Conservation (phyloP, 2,113 vertebrate genomes). For the Anoura caudifer region DNA sequence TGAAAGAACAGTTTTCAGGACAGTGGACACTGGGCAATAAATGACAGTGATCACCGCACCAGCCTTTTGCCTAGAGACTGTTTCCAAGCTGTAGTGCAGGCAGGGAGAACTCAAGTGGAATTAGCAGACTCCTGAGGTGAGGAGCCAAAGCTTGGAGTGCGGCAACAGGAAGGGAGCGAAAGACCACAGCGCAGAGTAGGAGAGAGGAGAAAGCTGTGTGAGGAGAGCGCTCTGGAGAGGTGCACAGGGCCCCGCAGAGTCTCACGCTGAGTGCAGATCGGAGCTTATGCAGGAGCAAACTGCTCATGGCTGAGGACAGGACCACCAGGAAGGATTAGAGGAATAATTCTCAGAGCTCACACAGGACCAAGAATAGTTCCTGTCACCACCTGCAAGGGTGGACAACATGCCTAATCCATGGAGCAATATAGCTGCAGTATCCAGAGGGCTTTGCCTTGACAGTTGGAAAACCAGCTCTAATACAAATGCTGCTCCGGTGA, state of each 20-base stretch:
- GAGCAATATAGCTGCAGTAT: background rate
- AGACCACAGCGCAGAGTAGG: background rate
- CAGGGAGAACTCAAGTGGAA: background rate
- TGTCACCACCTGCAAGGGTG: background rate
- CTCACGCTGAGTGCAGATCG: background rate
- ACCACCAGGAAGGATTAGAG: background rate
- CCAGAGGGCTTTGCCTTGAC: background rate
- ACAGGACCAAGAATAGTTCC: background rate
- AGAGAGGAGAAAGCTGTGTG: background rate
- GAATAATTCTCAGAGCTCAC: background rate
- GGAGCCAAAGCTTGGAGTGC: background rate
- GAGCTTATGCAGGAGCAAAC: background rate
- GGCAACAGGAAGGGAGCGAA: background rate
- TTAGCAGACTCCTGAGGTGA: background rate
- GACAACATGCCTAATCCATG: background rate
- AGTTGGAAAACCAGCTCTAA: background rate
- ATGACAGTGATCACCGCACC: background rate
- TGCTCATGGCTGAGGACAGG: background rate
- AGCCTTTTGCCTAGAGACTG: background rate
- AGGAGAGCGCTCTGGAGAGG: background rate
- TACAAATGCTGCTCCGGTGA: background rate
- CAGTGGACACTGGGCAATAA: background rate
- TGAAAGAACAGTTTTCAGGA: background rate
- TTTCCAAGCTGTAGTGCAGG: background rate
- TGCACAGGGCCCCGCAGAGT: fast-evolving